Evolutionary conservation across 1,140 invertebrate species (phyloP).

Genomic region (Cherax destructor): DNA sequence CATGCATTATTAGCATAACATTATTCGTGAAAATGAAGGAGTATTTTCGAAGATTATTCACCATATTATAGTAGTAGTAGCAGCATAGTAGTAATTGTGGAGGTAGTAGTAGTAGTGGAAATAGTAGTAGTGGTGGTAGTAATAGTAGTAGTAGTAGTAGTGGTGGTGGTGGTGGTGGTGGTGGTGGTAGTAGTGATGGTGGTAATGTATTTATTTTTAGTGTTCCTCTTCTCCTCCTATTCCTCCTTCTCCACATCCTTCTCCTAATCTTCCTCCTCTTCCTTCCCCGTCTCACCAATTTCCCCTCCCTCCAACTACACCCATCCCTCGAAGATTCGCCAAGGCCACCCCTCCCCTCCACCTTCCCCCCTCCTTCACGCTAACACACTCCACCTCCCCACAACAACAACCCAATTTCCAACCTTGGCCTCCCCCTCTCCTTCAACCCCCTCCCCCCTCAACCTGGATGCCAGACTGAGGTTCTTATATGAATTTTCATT

Average conservation of each 20-base stretch:
- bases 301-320: neutral
- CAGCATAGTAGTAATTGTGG: neutral
- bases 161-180: too few relatives aligned
- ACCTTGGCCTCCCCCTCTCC: neutral
- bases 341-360: neutral
- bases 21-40: too few relatives aligned
- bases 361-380: neutral
- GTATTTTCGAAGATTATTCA: too few relatives aligned
- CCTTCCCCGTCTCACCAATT: neutral
- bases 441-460: neutral
- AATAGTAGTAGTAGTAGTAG: too few relatives aligned
- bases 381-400: neutral
- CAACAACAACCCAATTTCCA: neutral
- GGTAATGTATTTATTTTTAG: neutral
- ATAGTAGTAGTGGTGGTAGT: too few relatives aligned
- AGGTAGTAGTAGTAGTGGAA: neutral
- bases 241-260: neutral
- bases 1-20: too few relatives aligned
- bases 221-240: neutral
- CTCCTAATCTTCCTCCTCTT: neutral
- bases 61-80: too few relatives aligned
- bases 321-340: neutral
- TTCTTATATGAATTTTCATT: constrained; percentile 48
- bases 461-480: neutral
- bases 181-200: neutral